Base-by-base conservation (phyloP, 30 jellyfish, hydroid and myxozoan species). In the Aurelia aurita region DNA sequence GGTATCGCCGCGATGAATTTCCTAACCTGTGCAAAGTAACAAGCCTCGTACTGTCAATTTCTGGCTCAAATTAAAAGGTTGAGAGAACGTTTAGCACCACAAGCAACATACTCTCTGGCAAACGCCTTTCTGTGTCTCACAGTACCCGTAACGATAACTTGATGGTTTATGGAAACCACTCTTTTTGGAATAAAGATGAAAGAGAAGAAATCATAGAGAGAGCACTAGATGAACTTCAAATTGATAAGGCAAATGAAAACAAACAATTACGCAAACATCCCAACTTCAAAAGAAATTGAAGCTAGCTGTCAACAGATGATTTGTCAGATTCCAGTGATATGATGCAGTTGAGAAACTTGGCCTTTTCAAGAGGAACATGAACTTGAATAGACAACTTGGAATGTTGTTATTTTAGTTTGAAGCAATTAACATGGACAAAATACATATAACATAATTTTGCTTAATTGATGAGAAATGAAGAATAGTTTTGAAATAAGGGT, bases 111-210 rank as follows among this genome's bases (percentile, higher is more conserved):
- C 74, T 73, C 49, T 55, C 86, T 7, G 79, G 47, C 54, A 73
- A 55, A 73, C 23, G 73, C 58, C 86, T 73, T 46, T 73, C 47
- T 23, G 47, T 20, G 53, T 45, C 58, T 11, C 86, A 73, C 49
- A 73, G 74, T 44, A 73, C 58, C 19, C 77, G 45, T 8, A 73
- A 73, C 73, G 46, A 46, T 39, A 73, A 53, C 47, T 53, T 73
- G 74, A 21, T 46, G 9, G 73, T 46, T 47, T 49, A 73, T 26
- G 86, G 79, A 65, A 46, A 73, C 75, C 18, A 73, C 46, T 20
- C 86, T 73, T 78, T 73, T 53, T 73, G 79, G 79, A 47, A 23
- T 13, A 47, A 73, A 47, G 86, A 73, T 6, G 86, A 73, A 53
- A 51, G 63, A 32, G 86, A 73, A 25, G 79, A 47, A 47, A 45